Percentiles rank a stretch among this genome's conserved stretches.
phyloP scores from a whole-genome alignment of 2,113 vertebrate species.

The Aegithalos caudatus region DNA sequence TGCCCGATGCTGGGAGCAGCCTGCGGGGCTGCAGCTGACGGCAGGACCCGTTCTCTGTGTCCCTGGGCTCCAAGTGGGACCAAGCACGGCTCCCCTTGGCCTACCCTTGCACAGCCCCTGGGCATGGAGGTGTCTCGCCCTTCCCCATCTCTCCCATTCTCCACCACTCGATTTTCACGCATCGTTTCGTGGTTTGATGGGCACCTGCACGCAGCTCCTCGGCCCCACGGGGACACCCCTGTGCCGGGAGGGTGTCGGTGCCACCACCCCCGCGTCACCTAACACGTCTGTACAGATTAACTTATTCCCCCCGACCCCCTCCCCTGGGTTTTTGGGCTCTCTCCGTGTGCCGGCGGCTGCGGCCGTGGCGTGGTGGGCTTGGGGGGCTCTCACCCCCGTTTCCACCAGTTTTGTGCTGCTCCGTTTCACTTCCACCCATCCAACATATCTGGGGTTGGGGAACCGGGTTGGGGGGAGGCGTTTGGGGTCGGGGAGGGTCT shows the following conservation, averaged over 20 bases:
- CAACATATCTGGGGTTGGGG: background rate
- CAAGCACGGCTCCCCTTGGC: background rate
- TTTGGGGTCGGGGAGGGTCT: background rate
- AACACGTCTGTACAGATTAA: slow-evolving; percentile 48
- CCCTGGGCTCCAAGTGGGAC: background rate
- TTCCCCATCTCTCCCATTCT: background rate
- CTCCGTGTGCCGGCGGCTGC: background rate
- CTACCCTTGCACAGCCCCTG: background rate
- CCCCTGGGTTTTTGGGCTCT: background rate
- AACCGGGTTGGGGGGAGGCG: background rate
- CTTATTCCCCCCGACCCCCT: background rate
- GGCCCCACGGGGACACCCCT: background rate
- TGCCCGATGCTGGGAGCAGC: background rate
- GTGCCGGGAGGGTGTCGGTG: background rate
- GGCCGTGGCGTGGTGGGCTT: background rate
- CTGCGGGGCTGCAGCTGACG: background rate
- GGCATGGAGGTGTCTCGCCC: background rate
- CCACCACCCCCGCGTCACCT: background rate
- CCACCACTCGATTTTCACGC: background rate
- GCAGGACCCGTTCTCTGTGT: background rate
- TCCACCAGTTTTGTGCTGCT: background rate
- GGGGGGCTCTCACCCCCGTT: background rate
- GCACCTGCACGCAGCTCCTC: background rate
- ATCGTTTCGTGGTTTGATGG: background rate
- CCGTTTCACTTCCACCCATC: background rate